A percentile compares a stretch with the other conserved stretches of the same genome.
Conservation (phyloP, 2,113 vertebrate genomes). For the Emydocephalus ijimae region DNA sequence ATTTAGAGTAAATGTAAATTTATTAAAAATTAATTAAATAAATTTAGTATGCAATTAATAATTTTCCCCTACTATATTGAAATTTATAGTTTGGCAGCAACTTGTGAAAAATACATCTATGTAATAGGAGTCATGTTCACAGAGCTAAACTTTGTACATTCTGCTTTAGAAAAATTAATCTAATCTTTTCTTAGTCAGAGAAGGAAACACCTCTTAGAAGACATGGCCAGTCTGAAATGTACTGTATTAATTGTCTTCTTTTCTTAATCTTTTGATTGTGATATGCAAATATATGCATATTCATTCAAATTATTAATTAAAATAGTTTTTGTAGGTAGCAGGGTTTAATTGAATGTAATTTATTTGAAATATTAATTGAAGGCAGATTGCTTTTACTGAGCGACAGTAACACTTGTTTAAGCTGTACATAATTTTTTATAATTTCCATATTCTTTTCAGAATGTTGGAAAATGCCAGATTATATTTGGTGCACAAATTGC, state of each 20-base stretch:
- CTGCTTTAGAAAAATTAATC: background rate
- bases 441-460: background rate
- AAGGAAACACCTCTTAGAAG: background rate
- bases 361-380: background rate
- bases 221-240: background rate
- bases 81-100: background rate
- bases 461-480: background rate
- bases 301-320: background rate
- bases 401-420: background rate
- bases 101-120: background rate
- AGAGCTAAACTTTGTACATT: background rate
- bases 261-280: background rate
- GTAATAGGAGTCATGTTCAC: background rate
- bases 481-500: background rate
- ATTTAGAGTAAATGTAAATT: background rate
- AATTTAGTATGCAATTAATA: background rate
- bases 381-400: background rate
- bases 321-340: background rate
- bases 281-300: background rate
- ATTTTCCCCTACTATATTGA: background rate
- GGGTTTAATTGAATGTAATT: background rate
- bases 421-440: background rate
- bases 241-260: background rate
- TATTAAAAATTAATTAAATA: background rate
- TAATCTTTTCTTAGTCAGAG: background rate